Conservation (phyloP, 1,140 invertebrate genomes). For the Pseudomyrmex pallidus region DNA sequence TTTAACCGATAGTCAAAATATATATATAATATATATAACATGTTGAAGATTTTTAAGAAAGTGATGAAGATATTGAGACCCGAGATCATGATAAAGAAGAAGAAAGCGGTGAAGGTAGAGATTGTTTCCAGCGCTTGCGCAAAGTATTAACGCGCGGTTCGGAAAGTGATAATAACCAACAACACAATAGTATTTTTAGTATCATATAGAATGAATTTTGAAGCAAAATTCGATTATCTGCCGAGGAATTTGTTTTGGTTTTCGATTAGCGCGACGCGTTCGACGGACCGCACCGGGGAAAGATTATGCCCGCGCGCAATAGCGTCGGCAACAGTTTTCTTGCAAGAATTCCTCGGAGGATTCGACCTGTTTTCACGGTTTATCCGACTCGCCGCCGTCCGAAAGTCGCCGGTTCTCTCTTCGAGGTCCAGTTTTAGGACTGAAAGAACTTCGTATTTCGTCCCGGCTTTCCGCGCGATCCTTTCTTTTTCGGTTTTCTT, state of each 20-base stretch:
- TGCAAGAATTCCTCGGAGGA: background rate
- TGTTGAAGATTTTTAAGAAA: constrained; percentile 13
- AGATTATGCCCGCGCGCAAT: background rate
- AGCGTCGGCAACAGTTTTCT: background rate
- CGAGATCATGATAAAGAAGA: background rate
- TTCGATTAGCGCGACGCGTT: background rate
- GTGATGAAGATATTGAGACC: constrained; percentile 10
- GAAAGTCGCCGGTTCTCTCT: background rate
- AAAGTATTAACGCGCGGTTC: background rate
- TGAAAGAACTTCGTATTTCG: constrained; percentile 14
- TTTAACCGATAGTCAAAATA: background rate
- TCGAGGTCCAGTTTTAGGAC: constrained; percentile 1
- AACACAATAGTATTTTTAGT: no score
- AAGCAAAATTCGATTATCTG: background rate
- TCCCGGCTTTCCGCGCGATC: background rate
- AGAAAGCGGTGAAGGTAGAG: background rate
- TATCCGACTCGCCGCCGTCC: background rate
- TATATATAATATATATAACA: background rate
- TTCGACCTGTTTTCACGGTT: constrained; percentile 9
- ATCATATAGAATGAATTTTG: no score
- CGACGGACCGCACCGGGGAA: background rate
- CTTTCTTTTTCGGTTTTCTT: background rate
- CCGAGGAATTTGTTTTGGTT: background rate
- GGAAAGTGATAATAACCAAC: background rate
- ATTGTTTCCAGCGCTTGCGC: background rate